Conservation (phyloP, 37 sponge, comb jelly and placozoan genomes). For the Oscarella lobularis region DNA sequence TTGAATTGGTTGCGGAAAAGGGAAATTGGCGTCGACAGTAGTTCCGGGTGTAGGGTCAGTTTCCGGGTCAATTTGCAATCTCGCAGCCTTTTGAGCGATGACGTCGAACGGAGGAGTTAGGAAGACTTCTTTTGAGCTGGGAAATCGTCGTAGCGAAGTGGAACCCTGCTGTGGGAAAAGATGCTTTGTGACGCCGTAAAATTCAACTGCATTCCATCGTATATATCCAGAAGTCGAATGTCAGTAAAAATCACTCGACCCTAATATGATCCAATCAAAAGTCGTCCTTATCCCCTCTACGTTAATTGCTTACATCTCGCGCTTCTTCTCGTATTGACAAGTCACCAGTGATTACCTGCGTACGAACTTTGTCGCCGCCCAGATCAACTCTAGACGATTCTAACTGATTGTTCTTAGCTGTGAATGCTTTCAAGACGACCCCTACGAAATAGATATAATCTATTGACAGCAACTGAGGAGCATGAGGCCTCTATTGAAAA, state of each 20-base stretch:
- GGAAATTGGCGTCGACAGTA: background rate
- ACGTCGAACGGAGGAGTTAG: background rate
- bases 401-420: background rate
- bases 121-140: no score
- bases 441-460: background rate
- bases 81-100: background rate
- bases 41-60: background rate
- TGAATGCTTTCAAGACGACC: background rate
- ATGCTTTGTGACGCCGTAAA: background rate
- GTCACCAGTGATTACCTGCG: background rate
- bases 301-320: no score
- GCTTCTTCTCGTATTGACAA: no score
- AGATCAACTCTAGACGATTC: background rate
- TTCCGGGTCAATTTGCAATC: background rate
- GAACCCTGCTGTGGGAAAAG: background rate
- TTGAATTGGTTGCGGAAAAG: background rate
- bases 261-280: background rate
- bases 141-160: background rate
- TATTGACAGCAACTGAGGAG: no score
- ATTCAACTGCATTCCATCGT: background rate
- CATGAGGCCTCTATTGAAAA: no score
- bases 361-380: background rate
- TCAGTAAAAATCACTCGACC: background rate
- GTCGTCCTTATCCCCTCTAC: no score
- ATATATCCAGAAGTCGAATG: background rate